Evolutionary conservation across 2,888 invertebrate genomes (phyloP), one percentile per base, ranked within the genome.

Genomic region (Euclidia mi): DNA sequence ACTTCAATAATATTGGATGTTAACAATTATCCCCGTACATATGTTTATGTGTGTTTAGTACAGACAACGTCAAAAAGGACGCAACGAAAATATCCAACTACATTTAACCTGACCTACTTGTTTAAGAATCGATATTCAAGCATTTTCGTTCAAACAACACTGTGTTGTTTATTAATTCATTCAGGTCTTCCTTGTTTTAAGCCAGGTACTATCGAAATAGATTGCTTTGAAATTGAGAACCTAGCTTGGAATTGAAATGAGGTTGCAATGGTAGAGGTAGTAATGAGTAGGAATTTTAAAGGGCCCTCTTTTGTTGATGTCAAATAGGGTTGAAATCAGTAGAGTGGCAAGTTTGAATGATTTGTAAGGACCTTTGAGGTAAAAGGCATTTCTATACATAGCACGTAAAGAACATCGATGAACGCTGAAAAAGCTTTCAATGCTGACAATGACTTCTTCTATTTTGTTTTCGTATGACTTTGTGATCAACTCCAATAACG

Each of bases 21-120:
- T 29, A 32, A 7, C 35, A 35, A 28, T 35, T 37, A 7, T 20
- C 43, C 20, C 14, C n/a, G 17, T 35, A 35, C 18, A 11, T 10
- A 18, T 29, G 25, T 52, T 25, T 52, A 41, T 34, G 34, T 28
- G 48, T 28, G 45, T 49, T 44, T 35, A 18, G 46, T 53, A n/a
- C 53, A 66, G 40, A 43, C 38, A 20, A 51, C 64, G 18, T 57
- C 44, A 62, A 65, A 71, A 74, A 70, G 67, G 60, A 64, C 65
- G 59, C 49, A 50, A 64, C 72, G 48, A 66, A 79, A 76, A 74
- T 82, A 72, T 52, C 65, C 56, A 52, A 52, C 29, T 48, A 45
- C 56, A 62, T 58, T 66, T 64, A 59, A 64, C 70, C 63, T 79
- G 79, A 79, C 82, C 79, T 59, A 83, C 70, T 79, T 82, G 58